These are phyloP conservation scores for Ia io DNA, from an alignment of 2,113 vertebrate species.

Conservation along the genomic window DNA sequence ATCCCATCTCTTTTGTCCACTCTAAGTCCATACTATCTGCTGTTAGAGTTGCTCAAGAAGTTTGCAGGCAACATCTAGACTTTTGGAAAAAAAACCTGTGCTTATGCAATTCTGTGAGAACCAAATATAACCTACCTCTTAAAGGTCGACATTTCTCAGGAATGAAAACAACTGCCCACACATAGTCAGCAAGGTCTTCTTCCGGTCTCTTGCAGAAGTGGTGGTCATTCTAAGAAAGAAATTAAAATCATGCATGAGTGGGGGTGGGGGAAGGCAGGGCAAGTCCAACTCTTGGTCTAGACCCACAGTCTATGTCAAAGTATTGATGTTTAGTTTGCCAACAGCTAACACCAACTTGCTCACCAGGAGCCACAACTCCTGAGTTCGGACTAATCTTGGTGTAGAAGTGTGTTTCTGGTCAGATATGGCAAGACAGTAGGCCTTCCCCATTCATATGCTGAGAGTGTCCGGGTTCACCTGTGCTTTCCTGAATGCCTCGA, in stretches of 20 bases:
- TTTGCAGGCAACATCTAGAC: background rate
- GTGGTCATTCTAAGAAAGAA: background rate
- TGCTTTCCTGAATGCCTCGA: background rate
- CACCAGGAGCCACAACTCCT: background rate
- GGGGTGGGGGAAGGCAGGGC: background rate
- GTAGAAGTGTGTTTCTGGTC: background rate
- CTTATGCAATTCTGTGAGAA: background rate
- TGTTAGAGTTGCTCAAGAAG: background rate
- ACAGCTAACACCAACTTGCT: background rate
- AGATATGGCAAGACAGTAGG: background rate
- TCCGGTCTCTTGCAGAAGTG: background rate
- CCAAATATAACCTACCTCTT: background rate
- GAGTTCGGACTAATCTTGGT: background rate
- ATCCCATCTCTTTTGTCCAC: background rate
- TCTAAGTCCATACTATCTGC: accelerated
- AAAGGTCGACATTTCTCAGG: background rate
- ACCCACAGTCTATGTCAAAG: background rate
- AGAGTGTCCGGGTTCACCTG: background rate
- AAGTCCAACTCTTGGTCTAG: background rate
- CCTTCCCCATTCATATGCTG: background rate
- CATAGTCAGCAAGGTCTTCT: background rate
- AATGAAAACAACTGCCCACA: background rate
- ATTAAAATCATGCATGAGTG: background rate
- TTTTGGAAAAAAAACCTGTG: background rate
- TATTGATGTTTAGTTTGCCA: background rate